Conservation (phyloP, 2,797 vertebrate species). For the Eptatretus atami region DNA sequence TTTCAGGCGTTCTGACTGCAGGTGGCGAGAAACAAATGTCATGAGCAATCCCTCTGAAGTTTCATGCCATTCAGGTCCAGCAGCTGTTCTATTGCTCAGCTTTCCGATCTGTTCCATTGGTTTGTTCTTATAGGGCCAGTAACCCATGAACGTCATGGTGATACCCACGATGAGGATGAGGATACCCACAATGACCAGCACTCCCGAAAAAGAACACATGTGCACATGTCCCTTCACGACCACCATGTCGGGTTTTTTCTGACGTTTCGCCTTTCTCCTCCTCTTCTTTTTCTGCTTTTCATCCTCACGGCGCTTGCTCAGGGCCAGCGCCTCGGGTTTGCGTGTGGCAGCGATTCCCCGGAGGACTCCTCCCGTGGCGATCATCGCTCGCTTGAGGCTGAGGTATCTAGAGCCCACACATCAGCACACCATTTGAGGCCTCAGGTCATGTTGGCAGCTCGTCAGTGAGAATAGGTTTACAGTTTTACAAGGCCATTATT, state of each 20-base stretch:
- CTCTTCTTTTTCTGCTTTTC: not conserved
- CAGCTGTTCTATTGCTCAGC: no score
- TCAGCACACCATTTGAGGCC: no score
- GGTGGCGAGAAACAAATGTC: conserved; percentile 36
- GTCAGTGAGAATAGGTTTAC: no score
- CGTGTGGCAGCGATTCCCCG: conserved; percentile 1
- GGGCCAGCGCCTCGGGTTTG: not conserved
- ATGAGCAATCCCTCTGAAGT: conserved; percentile 23
- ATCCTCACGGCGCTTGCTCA: not conserved
- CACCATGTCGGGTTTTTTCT: conserved; percentile 67
- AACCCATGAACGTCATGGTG: conserved; percentile 61
- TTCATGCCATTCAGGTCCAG: no score
- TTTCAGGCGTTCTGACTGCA: conserved; percentile 86
- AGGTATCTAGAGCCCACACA: no score
- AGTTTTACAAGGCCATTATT: no score
- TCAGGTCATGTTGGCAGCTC: no score
- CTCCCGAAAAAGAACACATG: conserved; percentile 47
- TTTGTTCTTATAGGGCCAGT: conserved; percentile 51
- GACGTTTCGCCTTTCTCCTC: not conserved
- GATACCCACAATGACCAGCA: conserved; percentile 52
- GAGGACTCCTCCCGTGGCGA: conserved; percentile 1
- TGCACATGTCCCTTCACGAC: conserved; percentile 90
- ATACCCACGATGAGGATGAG: conserved; percentile 54
- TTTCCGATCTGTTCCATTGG: not conserved
- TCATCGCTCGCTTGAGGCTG: not conserved